A percentile compares a stretch with the other conserved stretches of the same genome.
phyloP scores from a whole-genome alignment of 1,140 invertebrate species.

The Homalodisca vitripennis region DNA sequence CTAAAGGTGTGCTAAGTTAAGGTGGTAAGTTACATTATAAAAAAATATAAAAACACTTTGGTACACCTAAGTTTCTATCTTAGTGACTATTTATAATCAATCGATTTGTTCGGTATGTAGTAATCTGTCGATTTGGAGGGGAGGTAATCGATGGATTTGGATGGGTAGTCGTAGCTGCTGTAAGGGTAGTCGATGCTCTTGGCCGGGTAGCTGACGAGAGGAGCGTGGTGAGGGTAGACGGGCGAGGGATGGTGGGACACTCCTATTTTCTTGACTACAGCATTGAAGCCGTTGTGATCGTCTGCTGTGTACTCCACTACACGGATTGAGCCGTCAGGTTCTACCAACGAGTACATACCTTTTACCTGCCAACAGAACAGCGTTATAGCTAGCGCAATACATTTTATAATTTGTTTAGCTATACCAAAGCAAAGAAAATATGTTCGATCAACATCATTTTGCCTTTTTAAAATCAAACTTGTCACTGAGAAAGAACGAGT shows the following conservation, averaged over 20 bases:
- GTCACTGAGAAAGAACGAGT: not conserved
- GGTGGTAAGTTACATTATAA: too few species aligned
- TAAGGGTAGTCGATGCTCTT: not conserved
- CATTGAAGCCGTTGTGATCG: too few species aligned
- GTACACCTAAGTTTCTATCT: not conserved
- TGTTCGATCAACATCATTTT: not conserved
- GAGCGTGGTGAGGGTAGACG: not conserved
- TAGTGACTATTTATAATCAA: not conserved
- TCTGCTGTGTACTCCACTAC: slow-evolving; percentile 45
- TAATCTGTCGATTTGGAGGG: slow-evolving; percentile 2
- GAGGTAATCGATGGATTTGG: not conserved
- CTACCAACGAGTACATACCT: slow-evolving; percentile 39
- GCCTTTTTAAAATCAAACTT: not conserved
- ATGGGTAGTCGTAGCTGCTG: slow-evolving; percentile 1
- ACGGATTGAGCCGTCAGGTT: slow-evolving; percentile 42
- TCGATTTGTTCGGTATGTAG: not conserved
- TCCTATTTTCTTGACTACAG: slow-evolving; percentile 7
- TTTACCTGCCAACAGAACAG: slow-evolving; percentile 22
- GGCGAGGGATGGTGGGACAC: not conserved
- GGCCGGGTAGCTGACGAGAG: not conserved
- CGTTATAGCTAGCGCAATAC: not conserved
- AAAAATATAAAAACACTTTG: not conserved
- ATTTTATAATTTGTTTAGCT: not conserved
- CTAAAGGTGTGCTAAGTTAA: too few species aligned
- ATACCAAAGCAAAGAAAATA: not conserved